These are phyloP conservation scores for Buteo buteo DNA, from an alignment of 2,113 vertebrate species.

Conservation along the genomic window DNA sequence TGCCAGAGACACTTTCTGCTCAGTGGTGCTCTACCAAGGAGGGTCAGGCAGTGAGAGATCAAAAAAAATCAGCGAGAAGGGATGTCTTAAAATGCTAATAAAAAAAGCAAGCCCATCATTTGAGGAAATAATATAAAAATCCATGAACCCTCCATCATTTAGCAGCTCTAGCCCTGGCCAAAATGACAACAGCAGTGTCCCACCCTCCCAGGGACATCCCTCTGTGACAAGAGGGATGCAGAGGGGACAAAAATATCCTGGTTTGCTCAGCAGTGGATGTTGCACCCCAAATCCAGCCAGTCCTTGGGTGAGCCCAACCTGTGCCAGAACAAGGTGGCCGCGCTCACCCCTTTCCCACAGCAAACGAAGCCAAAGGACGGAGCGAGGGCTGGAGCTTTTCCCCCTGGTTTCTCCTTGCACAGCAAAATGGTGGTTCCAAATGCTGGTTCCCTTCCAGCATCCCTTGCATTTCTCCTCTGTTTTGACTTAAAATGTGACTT, in stretches of 20 bases:
- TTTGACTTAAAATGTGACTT: constrained; percentile 20
- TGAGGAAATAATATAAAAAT: neutral
- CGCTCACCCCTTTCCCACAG: neutral
- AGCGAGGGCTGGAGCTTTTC: neutral
- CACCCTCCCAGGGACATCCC: neutral
- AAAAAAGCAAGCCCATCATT: fast-evolving
- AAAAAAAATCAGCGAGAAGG: neutral
- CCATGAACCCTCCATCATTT: neutral
- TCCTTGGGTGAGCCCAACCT: neutral
- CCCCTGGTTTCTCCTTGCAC: neutral
- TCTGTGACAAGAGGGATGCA: neutral
- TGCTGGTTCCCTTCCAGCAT: neutral
- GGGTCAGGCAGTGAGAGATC: neutral
- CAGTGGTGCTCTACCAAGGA: neutral
- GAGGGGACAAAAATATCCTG: neutral
- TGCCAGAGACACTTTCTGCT: neutral
- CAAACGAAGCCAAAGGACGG: neutral
- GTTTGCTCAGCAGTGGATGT: neutral
- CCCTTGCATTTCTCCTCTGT: neutral
- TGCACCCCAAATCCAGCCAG: neutral
- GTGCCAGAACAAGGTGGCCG: neutral
- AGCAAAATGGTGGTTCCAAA: neutral
- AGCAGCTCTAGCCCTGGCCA: neutral
- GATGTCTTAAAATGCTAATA: neutral
- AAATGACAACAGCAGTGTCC: neutral